phyloP scores from a whole-genome alignment of 2,797 vertebrate species.

The Gymnocypris eckloni region DNA sequence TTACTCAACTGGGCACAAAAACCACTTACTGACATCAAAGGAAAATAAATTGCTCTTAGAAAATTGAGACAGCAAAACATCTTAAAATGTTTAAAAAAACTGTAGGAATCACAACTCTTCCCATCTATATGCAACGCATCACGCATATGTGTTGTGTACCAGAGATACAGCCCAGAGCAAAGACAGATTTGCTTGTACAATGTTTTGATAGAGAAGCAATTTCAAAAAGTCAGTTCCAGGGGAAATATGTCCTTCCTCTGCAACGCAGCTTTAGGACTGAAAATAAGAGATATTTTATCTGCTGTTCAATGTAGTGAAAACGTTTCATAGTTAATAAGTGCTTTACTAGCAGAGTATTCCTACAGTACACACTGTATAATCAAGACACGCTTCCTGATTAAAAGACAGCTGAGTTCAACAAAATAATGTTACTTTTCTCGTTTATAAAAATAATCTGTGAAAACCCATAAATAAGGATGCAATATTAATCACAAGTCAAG shows the following conservation, averaged over 20 bases:
- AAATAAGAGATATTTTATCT: conserved; percentile 57
- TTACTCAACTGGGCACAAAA: conserved; percentile 67
- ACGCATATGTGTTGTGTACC: conserved; percentile 64
- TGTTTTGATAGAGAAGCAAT: conserved; percentile 65
- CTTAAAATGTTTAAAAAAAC: conserved; percentile 63
- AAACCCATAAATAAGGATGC: conserved; percentile 25
- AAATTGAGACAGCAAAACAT: conserved; percentile 67
- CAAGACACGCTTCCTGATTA: conserved; percentile 27
- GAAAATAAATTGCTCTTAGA: conserved; percentile 66
- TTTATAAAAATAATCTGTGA: conserved; percentile 35
- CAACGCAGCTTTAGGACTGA: conserved; percentile 46
- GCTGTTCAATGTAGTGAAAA: conserved; percentile 46
- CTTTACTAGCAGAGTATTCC: not conserved
- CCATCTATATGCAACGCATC: conserved; percentile 67
- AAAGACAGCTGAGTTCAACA: not conserved
- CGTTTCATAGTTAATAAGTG: conserved; percentile 45
- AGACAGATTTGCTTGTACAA: conserved; percentile 67
- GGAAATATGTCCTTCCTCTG: conserved; percentile 50
- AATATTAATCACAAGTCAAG: conserved; percentile 40
- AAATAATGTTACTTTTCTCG: not conserved
- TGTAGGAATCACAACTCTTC: conserved; percentile 64
- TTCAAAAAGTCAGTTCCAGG: conserved; percentile 60
- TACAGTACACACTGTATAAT: conserved; percentile 18
- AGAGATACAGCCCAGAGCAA: conserved; percentile 60
- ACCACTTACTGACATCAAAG: conserved; percentile 75